Base-by-base conservation (phyloP, 2,113 vertebrate species). In the Zapornia atra region DNA sequence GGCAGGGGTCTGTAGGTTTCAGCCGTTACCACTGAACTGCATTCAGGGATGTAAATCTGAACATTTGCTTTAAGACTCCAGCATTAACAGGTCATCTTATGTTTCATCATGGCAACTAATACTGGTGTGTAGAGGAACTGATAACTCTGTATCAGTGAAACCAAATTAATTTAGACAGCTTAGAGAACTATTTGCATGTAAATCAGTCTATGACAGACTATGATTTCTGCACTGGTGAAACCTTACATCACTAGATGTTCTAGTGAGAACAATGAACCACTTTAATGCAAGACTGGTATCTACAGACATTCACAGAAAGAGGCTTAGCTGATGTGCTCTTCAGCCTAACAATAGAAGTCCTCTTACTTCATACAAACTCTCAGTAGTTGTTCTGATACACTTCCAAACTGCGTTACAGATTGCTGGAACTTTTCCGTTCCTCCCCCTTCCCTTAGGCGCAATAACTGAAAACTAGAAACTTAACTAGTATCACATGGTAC, bases 41-140 rank as follows among this genome's bases (percentile, higher is more conserved):
- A 15, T 54, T 79, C 28, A 82, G 16, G 34, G 34, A 85, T 15
- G 8, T 18, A 76, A 87, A 36, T 19, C n/a, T 63, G 46, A 75
- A 46, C 9, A 50, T 19, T 46, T 76, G 20, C 21, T 86, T 86
- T 28, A 66, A 19, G 61, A 63, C 10, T 64, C 28, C 44, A 48
- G 15, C 40, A 36, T 56, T 65, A 33, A 53, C n/a, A 77, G 24
- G 26, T 73, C 50, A 77, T 64, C 28, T 61, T 44, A 44, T 38
- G 33, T 70, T 82, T 78, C 71, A 42, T n/a, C 8, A 1, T 29
- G 29, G 34, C 51, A 78, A 60, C 51, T 46, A 48, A 5, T 42
- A 66, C 0, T 31, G 19, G 22, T 0, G 24, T 28, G 1, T 3
- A 73, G 50, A 82, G 10, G 50, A 84, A 78, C 13, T 3, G 12